A percentile compares a stretch with the other conserved stretches of the same genome.
Conservation (phyloP, 2,113 vertebrate genomes). For the Thomomys bottae region DNA sequence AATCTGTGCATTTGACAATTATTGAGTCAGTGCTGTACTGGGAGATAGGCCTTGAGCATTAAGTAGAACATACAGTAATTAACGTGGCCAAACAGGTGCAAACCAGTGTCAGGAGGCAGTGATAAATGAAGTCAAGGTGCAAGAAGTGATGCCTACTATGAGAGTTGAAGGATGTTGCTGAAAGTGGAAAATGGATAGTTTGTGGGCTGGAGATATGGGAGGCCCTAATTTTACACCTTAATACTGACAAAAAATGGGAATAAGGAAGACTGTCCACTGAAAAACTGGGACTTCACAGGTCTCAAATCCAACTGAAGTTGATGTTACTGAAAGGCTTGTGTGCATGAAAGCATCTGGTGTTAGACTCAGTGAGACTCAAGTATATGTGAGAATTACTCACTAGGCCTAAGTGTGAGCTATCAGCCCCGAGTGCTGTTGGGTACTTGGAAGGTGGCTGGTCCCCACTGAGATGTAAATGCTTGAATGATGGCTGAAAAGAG, state of each 20-base stretch:
- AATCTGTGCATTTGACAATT: neutral
- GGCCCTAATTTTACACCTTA: no score
- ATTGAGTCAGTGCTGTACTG: neutral
- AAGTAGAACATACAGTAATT: neutral
- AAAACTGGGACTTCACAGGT: neutral
- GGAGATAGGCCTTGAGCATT: neutral
- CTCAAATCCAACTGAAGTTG: neutral
- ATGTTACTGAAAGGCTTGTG: neutral
- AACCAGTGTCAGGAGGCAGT: rapidly evolving
- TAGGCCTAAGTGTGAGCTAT: neutral
- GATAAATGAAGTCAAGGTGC: neutral
- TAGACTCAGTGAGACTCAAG: neutral
- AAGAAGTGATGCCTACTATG: neutral
- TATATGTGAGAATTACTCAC: neutral
- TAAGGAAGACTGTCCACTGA: no score
- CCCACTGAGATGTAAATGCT: no score
- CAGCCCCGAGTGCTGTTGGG: neutral
- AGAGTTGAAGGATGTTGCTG: neutral
- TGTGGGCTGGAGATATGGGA: no score
- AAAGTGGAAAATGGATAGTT: neutral
- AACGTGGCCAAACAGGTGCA: neutral
- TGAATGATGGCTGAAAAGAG: no score
- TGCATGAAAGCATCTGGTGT: neutral
- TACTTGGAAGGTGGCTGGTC: neutral
- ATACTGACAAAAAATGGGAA: no score